phyloP scores from a whole-genome alignment of 2,888 invertebrate species.

The Reticulitermes lucifugus region DNA sequence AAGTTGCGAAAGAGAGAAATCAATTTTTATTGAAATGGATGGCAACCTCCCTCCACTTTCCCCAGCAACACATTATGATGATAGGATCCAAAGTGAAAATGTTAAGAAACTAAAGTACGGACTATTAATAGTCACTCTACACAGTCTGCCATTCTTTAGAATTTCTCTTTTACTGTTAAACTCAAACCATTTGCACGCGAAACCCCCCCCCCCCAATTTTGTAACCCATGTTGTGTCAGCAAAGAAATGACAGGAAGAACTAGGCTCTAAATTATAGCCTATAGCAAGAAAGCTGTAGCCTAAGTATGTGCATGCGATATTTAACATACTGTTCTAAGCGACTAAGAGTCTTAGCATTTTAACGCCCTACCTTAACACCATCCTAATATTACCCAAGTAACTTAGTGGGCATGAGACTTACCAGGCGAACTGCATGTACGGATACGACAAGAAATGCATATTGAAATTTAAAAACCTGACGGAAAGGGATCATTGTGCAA shows the following conservation, averaged over 20 bases:
- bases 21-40: slow-evolving; percentile 7
- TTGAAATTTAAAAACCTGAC: too few relatives aligned
- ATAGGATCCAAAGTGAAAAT: background rate
- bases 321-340: too few relatives aligned
- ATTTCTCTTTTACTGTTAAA: background rate
- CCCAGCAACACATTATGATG: background rate
- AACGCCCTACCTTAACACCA: too few relatives aligned
- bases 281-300: too few relatives aligned
- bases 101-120: background rate
- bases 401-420: too few relatives aligned
- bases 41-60: background rate
- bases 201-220: background rate
- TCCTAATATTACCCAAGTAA: too few relatives aligned
- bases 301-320: too few relatives aligned
- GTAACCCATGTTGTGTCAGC: background rate
- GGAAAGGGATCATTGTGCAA: too few relatives aligned
- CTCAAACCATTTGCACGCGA: background rate
- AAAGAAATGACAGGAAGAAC: background rate
- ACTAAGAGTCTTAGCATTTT: too few relatives aligned
- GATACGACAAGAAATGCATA: too few relatives aligned
- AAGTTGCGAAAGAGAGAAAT: background rate
- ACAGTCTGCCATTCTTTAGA: background rate
- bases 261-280: background rate
- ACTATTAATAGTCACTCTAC: background rate
- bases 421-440: too few relatives aligned